These are phyloP conservation scores for Phalloptychus januarius DNA, from an alignment of 2,797 vertebrate genomes.

Conservation along the genomic window DNA sequence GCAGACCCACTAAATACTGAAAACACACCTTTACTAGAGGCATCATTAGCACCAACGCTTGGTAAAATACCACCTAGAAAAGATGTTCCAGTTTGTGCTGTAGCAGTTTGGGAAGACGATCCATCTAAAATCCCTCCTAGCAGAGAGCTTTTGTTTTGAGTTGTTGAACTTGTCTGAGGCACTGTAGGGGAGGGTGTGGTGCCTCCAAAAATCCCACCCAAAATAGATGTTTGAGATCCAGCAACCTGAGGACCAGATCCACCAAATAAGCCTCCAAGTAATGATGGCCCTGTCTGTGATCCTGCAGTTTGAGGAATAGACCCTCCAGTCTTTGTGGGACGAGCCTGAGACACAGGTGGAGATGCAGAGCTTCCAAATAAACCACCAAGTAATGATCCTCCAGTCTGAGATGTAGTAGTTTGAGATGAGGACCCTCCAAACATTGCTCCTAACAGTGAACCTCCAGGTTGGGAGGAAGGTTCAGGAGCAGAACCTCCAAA, in stretches of 20 bases:
- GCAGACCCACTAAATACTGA: constrained; percentile 78
- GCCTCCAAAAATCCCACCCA: constrained; percentile 78
- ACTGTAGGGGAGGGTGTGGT: constrained; percentile 58
- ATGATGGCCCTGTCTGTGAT: constrained; percentile 65
- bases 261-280: constrained; percentile 83
- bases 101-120: constrained; percentile 56
- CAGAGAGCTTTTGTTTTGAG: constrained; percentile 67
- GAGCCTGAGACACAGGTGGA: constrained; percentile 47
- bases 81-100: constrained; percentile 57
- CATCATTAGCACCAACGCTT: constrained; percentile 65
- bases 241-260: constrained; percentile 52
- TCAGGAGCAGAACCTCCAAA: constrained; percentile 71
- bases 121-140: constrained; percentile 71
- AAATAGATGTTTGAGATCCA: constrained; percentile 68
- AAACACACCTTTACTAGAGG: constrained; percentile 77
- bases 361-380: constrained; percentile 71
- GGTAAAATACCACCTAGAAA: constrained; percentile 70
- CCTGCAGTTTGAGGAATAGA: constrained; percentile 61
- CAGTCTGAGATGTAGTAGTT: constrained; percentile 69
- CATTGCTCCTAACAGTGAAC: constrained; percentile 75
- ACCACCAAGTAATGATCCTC: constrained; percentile 81
- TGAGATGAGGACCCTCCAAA: constrained; percentile 74
- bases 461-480: constrained; percentile 58
- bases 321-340: constrained; percentile 53
- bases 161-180: constrained; percentile 58